These are phyloP conservation scores for Mongoloraphidia duomilia DNA, from an alignment of 2,888 invertebrate genomes.

Conservation along the genomic window DNA sequence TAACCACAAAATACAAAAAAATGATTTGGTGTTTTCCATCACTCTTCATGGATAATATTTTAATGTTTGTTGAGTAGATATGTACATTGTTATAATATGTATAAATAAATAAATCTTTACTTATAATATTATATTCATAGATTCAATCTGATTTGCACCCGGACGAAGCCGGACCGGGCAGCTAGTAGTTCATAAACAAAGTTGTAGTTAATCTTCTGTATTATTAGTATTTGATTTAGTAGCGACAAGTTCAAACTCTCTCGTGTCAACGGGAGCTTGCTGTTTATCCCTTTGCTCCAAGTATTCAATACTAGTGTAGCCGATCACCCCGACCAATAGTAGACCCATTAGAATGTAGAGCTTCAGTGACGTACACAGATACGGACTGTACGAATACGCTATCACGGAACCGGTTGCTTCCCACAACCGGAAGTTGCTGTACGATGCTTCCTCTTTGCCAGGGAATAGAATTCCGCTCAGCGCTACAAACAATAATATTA, in stretches of 20 bases:
- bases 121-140: no score
- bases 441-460: slow-evolving; percentile 75
- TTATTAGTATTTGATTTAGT: no score
- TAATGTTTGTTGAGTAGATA: no score
- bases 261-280: slow-evolving; percentile 6
- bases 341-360: slow-evolving; percentile 51
- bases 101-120: no score
- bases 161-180: no score
- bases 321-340: slow-evolving; percentile 54
- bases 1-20: no score
- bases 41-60: no score
- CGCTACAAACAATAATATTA: slow-evolving; percentile 33
- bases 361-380: slow-evolving; percentile 59
- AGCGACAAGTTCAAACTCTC: slow-evolving; percentile 12
- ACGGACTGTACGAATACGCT: slow-evolving; percentile 66
- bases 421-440: slow-evolving; percentile 86
- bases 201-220: no score
- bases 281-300: slow-evolving; percentile 25
- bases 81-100: no score
- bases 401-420: slow-evolving; percentile 82
- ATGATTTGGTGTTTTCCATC: no score
- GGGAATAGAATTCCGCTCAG: slow-evolving; percentile 77
- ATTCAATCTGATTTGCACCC: no score
- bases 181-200: no score
- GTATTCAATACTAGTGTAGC: slow-evolving; percentile 55